Conservation (phyloP, 1,140 invertebrate genomes). For the Akabosia matsudoensis region DNA sequence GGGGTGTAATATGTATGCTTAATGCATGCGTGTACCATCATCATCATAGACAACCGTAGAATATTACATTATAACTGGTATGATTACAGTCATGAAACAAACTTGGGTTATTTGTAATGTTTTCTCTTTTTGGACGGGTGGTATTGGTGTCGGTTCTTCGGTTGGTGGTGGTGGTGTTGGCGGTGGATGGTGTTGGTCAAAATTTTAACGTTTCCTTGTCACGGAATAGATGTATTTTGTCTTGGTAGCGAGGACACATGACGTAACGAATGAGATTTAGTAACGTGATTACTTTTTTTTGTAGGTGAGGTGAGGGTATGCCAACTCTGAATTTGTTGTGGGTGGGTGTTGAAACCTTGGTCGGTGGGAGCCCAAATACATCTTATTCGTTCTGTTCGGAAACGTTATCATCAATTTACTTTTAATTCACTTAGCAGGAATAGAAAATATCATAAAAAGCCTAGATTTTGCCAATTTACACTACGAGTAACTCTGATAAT, state of each 20-base stretch:
- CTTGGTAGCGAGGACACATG: background rate
- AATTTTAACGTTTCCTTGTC: slow-evolving; percentile 2
- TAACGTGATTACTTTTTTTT: background rate
- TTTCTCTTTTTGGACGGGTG: background rate
- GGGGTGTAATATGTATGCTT: background rate
- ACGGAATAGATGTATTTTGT: background rate
- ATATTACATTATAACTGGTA: slow-evolving; percentile 10
- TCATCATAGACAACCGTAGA: background rate
- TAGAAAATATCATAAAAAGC: too few relatives aligned
- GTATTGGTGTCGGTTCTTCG: background rate
- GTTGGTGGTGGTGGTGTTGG: background rate
- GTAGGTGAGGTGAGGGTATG: too few relatives aligned
- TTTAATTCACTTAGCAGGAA: too few relatives aligned
- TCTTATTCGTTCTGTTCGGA: too few relatives aligned
- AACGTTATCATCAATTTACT: too few relatives aligned
- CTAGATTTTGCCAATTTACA: too few relatives aligned
- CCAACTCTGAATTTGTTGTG: too few relatives aligned
- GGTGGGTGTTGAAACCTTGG: too few relatives aligned
- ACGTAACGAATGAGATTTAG: slow-evolving; percentile 11
- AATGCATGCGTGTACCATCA: slow-evolving; percentile 1
- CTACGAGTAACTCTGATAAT: too few relatives aligned
- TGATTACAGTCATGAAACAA: too few relatives aligned
- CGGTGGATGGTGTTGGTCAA: slow-evolving; percentile 11
- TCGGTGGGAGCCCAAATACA: too few relatives aligned
- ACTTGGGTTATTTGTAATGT: too few relatives aligned